A percentile compares a stretch with the other conserved stretches of the same genome.
Evolutionary conservation across 2,113 vertebrate species (phyloP).

Genomic region (Talpa occidentalis): DNA sequence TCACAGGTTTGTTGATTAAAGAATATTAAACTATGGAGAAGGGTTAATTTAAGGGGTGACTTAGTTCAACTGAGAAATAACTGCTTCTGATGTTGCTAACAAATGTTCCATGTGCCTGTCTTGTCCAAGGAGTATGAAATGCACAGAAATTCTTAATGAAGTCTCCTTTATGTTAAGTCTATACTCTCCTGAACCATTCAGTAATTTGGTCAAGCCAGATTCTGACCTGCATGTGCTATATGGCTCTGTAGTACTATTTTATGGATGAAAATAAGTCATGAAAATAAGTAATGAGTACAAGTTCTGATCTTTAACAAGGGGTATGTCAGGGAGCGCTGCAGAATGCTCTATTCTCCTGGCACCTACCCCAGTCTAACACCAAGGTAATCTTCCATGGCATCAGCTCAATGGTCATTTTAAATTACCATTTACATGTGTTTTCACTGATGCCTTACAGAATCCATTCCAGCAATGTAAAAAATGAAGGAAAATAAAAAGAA

Average conservation of each 20-base stretch:
- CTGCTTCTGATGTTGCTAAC: background rate
- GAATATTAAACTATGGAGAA: background rate
- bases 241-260: background rate
- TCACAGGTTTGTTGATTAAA: background rate
- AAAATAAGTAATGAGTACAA: conserved; percentile 42
- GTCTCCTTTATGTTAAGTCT: background rate
- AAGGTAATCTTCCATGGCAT: conserved; percentile 20
- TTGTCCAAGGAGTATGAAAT: background rate
- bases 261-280: conserved; percentile 38
- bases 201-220: background rate
- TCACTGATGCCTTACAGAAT: conserved; percentile 29
- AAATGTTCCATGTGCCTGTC: background rate
- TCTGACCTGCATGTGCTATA: background rate
- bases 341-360: conserved; percentile 3
- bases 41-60: conserved; percentile 1
- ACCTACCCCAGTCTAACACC: background rate
- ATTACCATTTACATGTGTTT: conserved; percentile 69
- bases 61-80: background rate
- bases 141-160: background rate
- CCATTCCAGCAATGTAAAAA: conserved; percentile 29
- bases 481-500: conserved; percentile 63
- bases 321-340: background rate
- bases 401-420: conserved; percentile 37
- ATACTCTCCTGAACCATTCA: background rate
- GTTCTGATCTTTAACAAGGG: background rate